Percentiles rank a stretch among this genome's conserved stretches.
phyloP scores from a whole-genome alignment of 2,797 vertebrate genomes.

The Borostomias antarcticus region DNA sequence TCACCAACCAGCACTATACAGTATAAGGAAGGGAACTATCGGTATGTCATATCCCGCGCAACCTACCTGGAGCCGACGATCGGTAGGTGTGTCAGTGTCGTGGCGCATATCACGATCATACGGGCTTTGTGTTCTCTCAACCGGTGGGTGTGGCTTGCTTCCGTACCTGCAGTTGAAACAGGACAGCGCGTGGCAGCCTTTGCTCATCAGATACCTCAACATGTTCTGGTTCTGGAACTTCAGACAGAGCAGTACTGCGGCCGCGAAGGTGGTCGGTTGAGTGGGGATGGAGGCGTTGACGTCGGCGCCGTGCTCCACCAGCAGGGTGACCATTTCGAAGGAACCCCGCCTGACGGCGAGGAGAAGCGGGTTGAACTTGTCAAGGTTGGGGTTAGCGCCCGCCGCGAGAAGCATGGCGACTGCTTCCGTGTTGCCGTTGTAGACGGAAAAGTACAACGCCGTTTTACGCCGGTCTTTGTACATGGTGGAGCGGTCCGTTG shows the following conservation, averaged over 20 bases:
- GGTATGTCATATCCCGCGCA: neutral
- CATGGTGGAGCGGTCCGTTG: constrained; percentile 78
- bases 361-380: constrained; percentile 86
- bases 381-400: constrained; percentile 88
- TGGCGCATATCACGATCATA: neutral
- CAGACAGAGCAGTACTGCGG: constrained; percentile 91
- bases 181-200: constrained; percentile 82
- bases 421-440: constrained; percentile 85
- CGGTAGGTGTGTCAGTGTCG: neutral
- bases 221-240: constrained; percentile 84
- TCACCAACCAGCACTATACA: too few species aligned
- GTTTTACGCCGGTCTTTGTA: constrained; percentile 91
- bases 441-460: constrained; percentile 86
- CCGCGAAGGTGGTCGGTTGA: constrained; percentile 90
- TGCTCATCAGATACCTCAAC: constrained; percentile 91
- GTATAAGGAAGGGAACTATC: neutral
- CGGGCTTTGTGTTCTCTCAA: neutral
- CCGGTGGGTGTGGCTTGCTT: constrained; percentile 80
- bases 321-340: constrained; percentile 77
- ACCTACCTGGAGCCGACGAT: neutral
- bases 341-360: constrained; percentile 87
- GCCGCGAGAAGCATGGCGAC: constrained; percentile 81
- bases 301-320: constrained; percentile 88
- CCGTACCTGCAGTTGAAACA: constrained; percentile 89
- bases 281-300: constrained; percentile 84